Base-by-base conservation (phyloP, 2,797 vertebrate species). In the Euthynnus affinis region DNA sequence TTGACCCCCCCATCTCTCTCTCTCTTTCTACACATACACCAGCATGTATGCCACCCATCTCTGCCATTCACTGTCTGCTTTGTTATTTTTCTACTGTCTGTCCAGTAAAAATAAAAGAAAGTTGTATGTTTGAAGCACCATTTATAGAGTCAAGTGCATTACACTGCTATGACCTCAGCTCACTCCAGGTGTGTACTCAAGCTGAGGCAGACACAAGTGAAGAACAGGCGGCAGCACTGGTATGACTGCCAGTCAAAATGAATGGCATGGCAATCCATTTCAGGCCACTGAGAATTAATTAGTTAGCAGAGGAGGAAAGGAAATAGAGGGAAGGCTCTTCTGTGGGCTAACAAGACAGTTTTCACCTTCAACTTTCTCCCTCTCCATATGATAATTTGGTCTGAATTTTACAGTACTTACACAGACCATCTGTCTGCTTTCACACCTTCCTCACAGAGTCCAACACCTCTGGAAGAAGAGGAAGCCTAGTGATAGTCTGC, bases 261-360 rank as follows among this genome's bases (percentile, higher is more conserved):
- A 88, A 80, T 78, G 84, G 62, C 87, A 80, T 25, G 70, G 65
- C 51, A 74, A 75, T 76, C 69, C 69, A 52, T 80, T 80, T 73
- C 58, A 74, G 76, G 69, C 72, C 68, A 78, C 64, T 23, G 80
- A 86, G 76, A 87, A 68, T 71, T 69, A 85, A 85, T 88, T 88
- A 87, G 62, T 70, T 78, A 58, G 42, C 73, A 80, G 82, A 59
- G 65, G 73, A 76, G 62, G 52, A 62, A 55, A 53, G 60, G 40
- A 80, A 80, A 68, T 46, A n/a, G 55, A 70, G 46, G 55, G 52
- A 37, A 49, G 46, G 46, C 71, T 81, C 57, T 74, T 78, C 65
- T 57, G 44, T 32, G 56, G 29, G 58, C 75, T 70, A 63, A 70
- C 72, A 78, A 82, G 37, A 64, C 52, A 14, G 60, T 71, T 67